Evolutionary conservation across 2,888 invertebrate genomes (phyloP).

Genomic region (Acleris cristana): DNA sequence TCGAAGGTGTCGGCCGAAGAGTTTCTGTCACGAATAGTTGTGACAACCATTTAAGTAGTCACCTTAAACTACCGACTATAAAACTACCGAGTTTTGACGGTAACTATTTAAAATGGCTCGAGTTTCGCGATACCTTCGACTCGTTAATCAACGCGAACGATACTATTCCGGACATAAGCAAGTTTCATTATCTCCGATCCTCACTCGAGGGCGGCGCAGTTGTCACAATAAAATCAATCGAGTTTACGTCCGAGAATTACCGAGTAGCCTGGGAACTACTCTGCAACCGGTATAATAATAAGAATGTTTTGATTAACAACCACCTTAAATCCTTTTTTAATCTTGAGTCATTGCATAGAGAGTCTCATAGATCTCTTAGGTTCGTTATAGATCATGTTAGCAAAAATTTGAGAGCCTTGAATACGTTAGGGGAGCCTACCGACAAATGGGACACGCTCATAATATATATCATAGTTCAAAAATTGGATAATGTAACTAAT

Average conservation of each 20-base stretch:
- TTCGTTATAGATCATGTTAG: constrained; percentile 14
- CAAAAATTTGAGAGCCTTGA: constrained; percentile 19
- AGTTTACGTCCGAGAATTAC: constrained; percentile 15
- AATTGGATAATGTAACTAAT: constrained; percentile 8
- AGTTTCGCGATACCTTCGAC: constrained; percentile 30
- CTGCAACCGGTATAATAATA: constrained; percentile 19
- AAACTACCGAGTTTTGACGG: constrained; percentile 30
- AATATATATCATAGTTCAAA: constrained; percentile 1
- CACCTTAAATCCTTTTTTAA: constrained; percentile 21
- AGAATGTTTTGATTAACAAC: constrained; percentile 20
- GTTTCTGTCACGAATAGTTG: background rate
- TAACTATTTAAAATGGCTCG: constrained; percentile 23
- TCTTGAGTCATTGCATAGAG: constrained; percentile 12
- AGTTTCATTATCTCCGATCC: constrained; percentile 32
- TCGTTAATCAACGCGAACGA: constrained; percentile 19
- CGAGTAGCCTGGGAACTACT: constrained; percentile 15
- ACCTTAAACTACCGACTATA: constrained; percentile 18
- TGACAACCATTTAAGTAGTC: background rate
- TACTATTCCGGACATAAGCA: constrained; percentile 21
- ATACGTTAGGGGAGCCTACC: constrained; percentile 7
- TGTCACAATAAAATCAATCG: constrained; percentile 43
- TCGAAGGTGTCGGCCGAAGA: background rate
- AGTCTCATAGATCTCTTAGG: constrained; percentile 16
- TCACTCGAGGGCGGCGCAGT: constrained; percentile 29
- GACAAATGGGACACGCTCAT: constrained; percentile 10